phyloP scores from a whole-genome alignment of 2,888 invertebrate genomes.

The Limnephilus rhombicus region DNA sequence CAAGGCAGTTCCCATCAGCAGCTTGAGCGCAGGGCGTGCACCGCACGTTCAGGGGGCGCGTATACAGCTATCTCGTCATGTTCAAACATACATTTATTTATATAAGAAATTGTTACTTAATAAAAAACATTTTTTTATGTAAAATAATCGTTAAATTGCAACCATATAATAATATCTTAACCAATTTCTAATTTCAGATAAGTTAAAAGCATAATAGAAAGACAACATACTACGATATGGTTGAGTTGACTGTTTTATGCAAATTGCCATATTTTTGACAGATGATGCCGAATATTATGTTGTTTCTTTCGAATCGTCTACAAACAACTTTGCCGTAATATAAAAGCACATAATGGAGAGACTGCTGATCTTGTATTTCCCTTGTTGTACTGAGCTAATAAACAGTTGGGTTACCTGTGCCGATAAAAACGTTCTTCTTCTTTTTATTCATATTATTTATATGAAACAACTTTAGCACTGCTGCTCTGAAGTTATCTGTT shows the following conservation, averaged over 20 bases:
- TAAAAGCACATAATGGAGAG: background rate
- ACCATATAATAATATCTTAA: too few relatives aligned
- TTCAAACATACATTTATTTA: too few relatives aligned
- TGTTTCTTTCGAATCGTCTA: slow-evolving; percentile 7
- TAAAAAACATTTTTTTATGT: too few relatives aligned
- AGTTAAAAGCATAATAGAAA: background rate
- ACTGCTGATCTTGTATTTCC: slow-evolving; percentile 37
- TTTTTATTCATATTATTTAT: slow-evolving; percentile 25
- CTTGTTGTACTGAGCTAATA: background rate
- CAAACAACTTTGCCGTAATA: background rate
- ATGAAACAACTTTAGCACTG: slow-evolving; percentile 4
- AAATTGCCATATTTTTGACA: too few relatives aligned
- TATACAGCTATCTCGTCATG: too few relatives aligned
- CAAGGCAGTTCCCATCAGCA: too few relatives aligned
- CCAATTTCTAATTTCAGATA: background rate
- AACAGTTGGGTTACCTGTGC: slow-evolving; percentile 23
- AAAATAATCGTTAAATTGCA: too few relatives aligned
- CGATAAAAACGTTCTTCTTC: background rate
- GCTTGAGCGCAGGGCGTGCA: too few relatives aligned
- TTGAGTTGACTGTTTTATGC: too few relatives aligned
- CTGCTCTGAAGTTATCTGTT: background rate
- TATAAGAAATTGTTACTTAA: too few relatives aligned
- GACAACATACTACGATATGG: background rate
- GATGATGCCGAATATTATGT: background rate
- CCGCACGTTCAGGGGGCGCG: too few relatives aligned